Evolutionary conservation across 2,113 vertebrate species (phyloP).

Genomic region (Paradoxurus hermaphroditus): DNA sequence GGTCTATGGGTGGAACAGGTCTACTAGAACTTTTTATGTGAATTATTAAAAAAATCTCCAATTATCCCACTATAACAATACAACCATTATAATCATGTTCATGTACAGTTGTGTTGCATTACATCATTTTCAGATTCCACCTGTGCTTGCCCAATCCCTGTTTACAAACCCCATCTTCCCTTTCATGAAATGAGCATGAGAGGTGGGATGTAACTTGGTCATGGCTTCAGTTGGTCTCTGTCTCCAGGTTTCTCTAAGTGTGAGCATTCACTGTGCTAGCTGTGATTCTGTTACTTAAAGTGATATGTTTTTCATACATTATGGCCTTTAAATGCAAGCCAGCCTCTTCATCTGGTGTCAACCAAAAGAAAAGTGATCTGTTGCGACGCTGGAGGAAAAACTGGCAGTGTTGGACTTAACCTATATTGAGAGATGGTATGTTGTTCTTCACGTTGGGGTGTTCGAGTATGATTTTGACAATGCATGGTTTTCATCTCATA

Average conservation of each 20-base stretch:
- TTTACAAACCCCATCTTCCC: not conserved
- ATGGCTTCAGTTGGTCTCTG: constrained; percentile 16
- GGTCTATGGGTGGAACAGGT: not conserved
- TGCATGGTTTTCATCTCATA: constrained; percentile 50
- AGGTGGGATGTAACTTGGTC: not conserved
- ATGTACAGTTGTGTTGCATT: constrained; percentile 9
- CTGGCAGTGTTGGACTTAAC: constrained; percentile 60
- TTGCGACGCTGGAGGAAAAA: constrained; percentile 52
- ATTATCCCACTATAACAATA: not conserved
- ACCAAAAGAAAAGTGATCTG: constrained; percentile 55
- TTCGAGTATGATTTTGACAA: constrained; percentile 24
- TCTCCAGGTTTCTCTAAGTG: constrained; percentile 44
- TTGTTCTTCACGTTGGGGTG: constrained; percentile 40
- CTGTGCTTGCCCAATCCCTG: not conserved
- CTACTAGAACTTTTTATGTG: constrained; percentile 18
- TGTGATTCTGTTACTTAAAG: constrained; percentile 58
- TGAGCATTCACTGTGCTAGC: constrained; percentile 43
- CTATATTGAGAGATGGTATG: constrained; percentile 68
- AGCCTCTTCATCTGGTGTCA: constrained; percentile 67
- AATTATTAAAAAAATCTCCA: not conserved
- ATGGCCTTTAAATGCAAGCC: constrained; percentile 59
- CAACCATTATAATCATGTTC: constrained; percentile 1
- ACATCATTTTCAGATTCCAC: constrained; percentile 31
- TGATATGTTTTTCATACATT: constrained; percentile 52
- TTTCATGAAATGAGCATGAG: not conserved